Conservation (phyloP, 2,888 invertebrate species). For the Phaedon cochleariae region DNA sequence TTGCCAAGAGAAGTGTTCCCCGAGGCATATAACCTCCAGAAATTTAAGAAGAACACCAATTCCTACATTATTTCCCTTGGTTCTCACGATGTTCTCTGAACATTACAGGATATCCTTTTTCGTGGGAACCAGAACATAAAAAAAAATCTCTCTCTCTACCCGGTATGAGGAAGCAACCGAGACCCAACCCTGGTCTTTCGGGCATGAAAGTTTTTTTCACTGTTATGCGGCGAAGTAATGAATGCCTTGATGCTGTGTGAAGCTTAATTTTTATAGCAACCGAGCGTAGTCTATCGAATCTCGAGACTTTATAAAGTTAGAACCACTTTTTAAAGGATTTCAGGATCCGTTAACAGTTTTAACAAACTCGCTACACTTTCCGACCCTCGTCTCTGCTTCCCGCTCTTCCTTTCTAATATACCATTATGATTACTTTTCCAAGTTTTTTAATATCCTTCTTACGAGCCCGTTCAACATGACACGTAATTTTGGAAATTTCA, state of each 20-base stretch:
- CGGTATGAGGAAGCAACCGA: neutral
- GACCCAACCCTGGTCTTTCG: constrained; percentile 15
- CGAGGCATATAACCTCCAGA: too few relatives aligned
- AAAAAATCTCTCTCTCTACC: too few relatives aligned
- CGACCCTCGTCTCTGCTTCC: constrained; percentile 49
- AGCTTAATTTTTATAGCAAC: constrained; percentile 61
- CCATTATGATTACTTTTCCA: constrained; percentile 58
- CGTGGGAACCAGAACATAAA: too few relatives aligned
- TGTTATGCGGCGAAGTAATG: constrained; percentile 59
- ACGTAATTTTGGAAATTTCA: constrained; percentile 57
- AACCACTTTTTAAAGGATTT: constrained; percentile 62
- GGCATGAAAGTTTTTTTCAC: constrained; percentile 55
- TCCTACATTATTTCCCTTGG: too few relatives aligned
- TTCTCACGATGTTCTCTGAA: too few relatives aligned
- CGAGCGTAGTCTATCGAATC: constrained; percentile 55
- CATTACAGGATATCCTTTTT: too few relatives aligned
- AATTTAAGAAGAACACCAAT: too few relatives aligned
- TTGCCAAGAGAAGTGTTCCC: too few relatives aligned
- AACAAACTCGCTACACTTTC: constrained; percentile 60
- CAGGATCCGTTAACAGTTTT: constrained; percentile 63
- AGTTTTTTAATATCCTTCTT: constrained; percentile 60
- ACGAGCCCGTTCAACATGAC: constrained; percentile 57
- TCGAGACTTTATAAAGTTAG: constrained; percentile 59
- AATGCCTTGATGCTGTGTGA: constrained; percentile 56
- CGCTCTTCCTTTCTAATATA: constrained; percentile 39